phyloP scores from a whole-genome alignment of 2,113 vertebrate genomes.

The Lampris incognitus region DNA sequence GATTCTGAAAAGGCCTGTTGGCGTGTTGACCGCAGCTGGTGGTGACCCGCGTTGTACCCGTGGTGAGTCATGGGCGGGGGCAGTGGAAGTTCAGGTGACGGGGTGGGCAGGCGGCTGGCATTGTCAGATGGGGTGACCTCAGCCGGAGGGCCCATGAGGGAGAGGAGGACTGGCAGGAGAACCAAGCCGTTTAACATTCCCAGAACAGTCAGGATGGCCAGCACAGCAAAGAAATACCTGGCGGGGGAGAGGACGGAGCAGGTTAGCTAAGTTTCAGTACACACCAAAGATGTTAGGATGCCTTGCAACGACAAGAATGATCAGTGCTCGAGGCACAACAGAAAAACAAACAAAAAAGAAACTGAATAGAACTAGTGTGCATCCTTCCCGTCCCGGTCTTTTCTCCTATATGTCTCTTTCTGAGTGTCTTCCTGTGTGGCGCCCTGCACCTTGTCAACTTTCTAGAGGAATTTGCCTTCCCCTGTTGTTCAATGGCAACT shows the following conservation, averaged over 20 bases:
- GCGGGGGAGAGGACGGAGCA: neutral
- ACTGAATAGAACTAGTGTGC: too few relatives aligned
- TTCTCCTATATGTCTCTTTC: neutral
- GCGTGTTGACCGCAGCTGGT: conserved; percentile 68
- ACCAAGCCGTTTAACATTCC: conserved; percentile 95
- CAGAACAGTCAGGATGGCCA: conserved; percentile 92
- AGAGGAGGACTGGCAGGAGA: conserved; percentile 94
- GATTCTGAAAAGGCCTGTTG: conserved; percentile 83
- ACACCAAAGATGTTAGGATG: too few relatives aligned
- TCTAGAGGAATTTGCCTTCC: neutral
- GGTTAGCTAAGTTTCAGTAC: neutral
- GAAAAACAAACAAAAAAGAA: too few relatives aligned
- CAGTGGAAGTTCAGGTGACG: conserved; percentile 71
- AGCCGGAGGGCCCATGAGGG: conserved; percentile 92
- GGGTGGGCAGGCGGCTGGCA: conserved; percentile 72
- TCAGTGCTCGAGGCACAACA: too few relatives aligned
- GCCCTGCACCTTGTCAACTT: neutral
- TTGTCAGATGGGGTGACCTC: conserved; percentile 84
- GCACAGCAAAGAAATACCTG: conserved; percentile 97
- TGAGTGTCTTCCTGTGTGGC: neutral
- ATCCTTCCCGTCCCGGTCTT: neutral
- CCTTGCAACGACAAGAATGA: neutral
- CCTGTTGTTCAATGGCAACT: neutral
- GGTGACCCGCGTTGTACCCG: conserved; percentile 81
- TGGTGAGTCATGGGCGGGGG: conserved; percentile 83